Percentiles rank a stretch among this genome's conserved stretches.
phyloP scores from a whole-genome alignment of 2,797 vertebrate genomes.

The Pangasius macronema region DNA sequence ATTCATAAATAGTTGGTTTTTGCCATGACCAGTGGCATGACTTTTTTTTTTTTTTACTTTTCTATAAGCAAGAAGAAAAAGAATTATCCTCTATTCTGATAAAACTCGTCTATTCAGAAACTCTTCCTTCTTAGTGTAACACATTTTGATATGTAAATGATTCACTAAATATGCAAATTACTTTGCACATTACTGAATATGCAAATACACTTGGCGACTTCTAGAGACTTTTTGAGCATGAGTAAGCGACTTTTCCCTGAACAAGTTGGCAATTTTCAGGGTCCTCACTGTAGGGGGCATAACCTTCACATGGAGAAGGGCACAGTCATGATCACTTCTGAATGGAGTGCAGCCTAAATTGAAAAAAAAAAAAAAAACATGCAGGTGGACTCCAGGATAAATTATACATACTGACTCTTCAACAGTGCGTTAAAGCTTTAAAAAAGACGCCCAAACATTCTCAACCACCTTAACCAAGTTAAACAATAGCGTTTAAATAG shows the following conservation, averaged over 20 bases:
- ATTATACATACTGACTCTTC: neutral
- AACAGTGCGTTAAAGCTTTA: neutral
- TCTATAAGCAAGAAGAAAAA: neutral
- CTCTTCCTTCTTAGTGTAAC: neutral
- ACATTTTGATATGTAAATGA: neutral
- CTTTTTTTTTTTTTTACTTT: neutral
- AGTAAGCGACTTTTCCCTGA: neutral
- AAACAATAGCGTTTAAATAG: neutral
- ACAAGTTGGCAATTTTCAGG: neutral
- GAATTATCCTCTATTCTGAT: neutral
- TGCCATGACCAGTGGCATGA: no score
- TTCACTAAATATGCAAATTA: conserved; percentile 4
- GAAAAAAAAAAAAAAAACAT: neutral
- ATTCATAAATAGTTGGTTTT: neutral
- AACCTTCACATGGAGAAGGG: conserved; percentile 6
- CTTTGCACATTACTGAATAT: conserved; percentile 8
- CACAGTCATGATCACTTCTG: neutral
- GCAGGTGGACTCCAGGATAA: neutral
- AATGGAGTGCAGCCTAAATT: neutral
- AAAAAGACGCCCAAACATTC: neutral
- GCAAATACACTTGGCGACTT: neutral
- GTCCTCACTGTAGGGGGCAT: conserved; percentile 9
- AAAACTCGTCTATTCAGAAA: neutral
- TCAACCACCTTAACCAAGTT: neutral
- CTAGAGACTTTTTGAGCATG: neutral